Base-by-base conservation (phyloP, 1,140 invertebrate species). In the Chymomyza costata region DNA sequence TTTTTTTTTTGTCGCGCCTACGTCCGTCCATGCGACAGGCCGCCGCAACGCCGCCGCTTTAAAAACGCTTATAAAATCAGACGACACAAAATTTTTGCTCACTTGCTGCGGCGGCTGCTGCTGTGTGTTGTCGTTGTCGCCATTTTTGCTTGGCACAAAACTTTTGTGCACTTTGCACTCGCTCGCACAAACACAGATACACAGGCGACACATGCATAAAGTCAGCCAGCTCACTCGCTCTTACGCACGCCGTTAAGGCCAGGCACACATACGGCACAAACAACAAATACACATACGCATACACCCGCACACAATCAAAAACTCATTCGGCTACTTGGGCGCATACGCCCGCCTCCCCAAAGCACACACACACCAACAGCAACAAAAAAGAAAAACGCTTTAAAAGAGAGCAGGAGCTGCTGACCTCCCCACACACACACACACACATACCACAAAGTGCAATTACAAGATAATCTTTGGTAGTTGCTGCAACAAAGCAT, bases 131-230 rank as follows among this genome's bases (percentile, higher is more conserved):
- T 52, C 35, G 68, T 68, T 71, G 69, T 76, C 70, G 71, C 71
- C 70, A 76, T 76, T 76, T 76, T 76, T 59, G 69, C 62, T 62
- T 62, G 63, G 58, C 58, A 69, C 58, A 73, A 43, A 43, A 66
- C 38, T 73, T 68, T 67, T 67, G 68, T 76, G 71, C 71, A 76
- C 71, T 76, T 76, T 76, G 62, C 71, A 70, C 71, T 76, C 70
- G 60, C 64, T 59, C 60, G 28, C 69, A 34, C 49, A 38, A 35
- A 25, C 34, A 18, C 35, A 56, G 28, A 53, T 21, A 15, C n/a
- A 45, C 14, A 34, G 15, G 35, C 43, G 41, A 65, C 25, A 19
- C 55, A 13, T 5, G 31, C 13, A 50, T 44, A 32, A 44, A 43
- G 11, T 19, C 39, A 46, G n/a, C n/a, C 25, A 25, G 43, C 59